Percentiles rank a stretch among this genome's conserved stretches.
These are phyloP conservation scores for Lepidochrysops patricia DNA, from an alignment of 2,888 invertebrate species.

Conservation along the genomic window DNA sequence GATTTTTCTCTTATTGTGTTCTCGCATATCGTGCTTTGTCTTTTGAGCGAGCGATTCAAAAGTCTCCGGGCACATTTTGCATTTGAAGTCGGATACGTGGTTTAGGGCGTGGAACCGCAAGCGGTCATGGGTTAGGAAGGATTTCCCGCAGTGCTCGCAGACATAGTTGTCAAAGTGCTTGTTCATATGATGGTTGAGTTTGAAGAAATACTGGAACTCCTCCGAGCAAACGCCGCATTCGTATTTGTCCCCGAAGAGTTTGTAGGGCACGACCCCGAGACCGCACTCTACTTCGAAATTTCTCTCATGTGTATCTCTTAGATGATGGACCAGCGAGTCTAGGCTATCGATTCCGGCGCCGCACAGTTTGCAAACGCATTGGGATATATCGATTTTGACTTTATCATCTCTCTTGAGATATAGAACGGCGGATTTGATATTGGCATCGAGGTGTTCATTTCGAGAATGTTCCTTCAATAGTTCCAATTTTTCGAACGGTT, in stretches of 20 bases:
- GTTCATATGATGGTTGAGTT: conserved; percentile 64
- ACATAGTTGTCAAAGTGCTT: conserved; percentile 51
- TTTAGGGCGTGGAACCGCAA: conserved; percentile 44
- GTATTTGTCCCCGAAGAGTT: conserved; percentile 34
- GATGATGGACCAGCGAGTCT: conserved; percentile 37
- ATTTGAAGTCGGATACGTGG: conserved; percentile 47
- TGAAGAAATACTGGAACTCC: conserved; percentile 53
- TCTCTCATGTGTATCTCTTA: conserved; percentile 37
- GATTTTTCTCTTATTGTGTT: conserved; percentile 44
- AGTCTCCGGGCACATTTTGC: conserved; percentile 39
- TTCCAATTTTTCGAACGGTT: conserved; percentile 40
- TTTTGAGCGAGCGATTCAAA: conserved; percentile 47
- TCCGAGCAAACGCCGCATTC: conserved; percentile 49
- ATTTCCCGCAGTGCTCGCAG: conserved; percentile 58
- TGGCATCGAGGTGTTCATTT: conserved; percentile 40
- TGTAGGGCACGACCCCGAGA: conserved; percentile 53
- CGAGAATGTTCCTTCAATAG: conserved; percentile 54
- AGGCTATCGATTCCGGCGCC: conserved; percentile 30
- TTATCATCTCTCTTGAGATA: conserved; percentile 54
- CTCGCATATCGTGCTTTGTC: conserved; percentile 39
- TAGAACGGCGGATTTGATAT: conserved; percentile 47
- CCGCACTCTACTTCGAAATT: conserved; percentile 38
- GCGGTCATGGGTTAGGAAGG: conserved; percentile 50
- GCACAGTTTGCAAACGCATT: conserved; percentile 41
- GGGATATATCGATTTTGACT: conserved; percentile 55